phyloP scores from a whole-genome alignment of 2,113 vertebrate genomes.

The Cyrtonyx montezumae region DNA sequence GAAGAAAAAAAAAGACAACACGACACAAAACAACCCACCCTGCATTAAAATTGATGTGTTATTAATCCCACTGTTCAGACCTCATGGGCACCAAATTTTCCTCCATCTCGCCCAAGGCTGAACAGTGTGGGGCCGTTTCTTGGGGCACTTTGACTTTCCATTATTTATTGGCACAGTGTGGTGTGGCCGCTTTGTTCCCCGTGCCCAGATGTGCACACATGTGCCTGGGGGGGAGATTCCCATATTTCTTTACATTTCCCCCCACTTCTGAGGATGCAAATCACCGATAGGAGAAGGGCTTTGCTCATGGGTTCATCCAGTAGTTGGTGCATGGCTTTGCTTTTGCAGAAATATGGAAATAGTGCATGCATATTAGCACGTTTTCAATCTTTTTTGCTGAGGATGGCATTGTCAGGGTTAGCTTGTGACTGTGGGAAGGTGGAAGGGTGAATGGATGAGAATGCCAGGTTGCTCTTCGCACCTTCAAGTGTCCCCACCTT shows the following conservation, averaged over 20 bases:
- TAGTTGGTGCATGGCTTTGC: not conserved
- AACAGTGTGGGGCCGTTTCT: slow-evolving; percentile 46
- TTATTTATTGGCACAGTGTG: slow-evolving; percentile 48
- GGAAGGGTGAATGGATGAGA: not conserved
- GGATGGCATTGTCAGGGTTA: not conserved
- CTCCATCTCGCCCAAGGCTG: slow-evolving; percentile 46
- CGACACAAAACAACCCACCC: not conserved
- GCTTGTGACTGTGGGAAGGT: too few relatives aligned
- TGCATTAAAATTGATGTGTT: slow-evolving; percentile 82
- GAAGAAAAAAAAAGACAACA: fast-evolving
- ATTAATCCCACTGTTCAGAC: slow-evolving; percentile 79
- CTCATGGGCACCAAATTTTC: slow-evolving; percentile 32
- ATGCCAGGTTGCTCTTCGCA: fast-evolving
- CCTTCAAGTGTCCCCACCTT: not conserved
- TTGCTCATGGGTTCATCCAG: fast-evolving
- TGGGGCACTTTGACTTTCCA: slow-evolving; percentile 48
- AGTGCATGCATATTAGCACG: fast-evolving
- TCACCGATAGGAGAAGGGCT: fast-evolving
- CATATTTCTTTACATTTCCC: fast-evolving
- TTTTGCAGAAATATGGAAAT: not conserved
- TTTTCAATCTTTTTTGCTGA: not conserved
- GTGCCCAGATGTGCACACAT: not conserved
- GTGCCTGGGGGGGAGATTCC: not conserved
- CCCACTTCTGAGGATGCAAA: not conserved
- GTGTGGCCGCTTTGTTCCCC: slow-evolving; percentile 21